phyloP scores from a whole-genome alignment of 2,888 invertebrate genomes.

The Callosobruchus maculatus region DNA sequence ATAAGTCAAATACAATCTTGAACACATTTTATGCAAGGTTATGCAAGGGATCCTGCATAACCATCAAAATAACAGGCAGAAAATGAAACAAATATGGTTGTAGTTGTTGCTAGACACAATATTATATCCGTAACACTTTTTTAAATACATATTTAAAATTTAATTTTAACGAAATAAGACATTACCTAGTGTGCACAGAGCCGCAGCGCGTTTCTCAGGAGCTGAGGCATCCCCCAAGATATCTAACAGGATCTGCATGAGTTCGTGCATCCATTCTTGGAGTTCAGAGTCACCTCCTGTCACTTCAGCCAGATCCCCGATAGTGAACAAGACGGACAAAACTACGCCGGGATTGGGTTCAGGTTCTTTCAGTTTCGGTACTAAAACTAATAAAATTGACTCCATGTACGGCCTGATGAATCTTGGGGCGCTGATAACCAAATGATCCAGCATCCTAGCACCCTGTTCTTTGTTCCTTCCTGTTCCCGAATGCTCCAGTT shows the following conservation, averaged over 20 bases:
- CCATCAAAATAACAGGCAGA: no score
- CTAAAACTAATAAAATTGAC: conserved; percentile 78
- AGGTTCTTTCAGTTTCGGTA: conserved; percentile 87
- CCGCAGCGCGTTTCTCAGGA: conserved; percentile 90
- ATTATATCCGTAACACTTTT: no score
- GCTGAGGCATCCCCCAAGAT: conserved; percentile 96
- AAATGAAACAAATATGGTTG: no score
- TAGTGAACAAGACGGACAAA: conserved; percentile 85
- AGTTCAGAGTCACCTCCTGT: conserved; percentile 82
- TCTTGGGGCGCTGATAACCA: conserved; percentile 90
- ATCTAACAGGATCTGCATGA: conserved; percentile 85
- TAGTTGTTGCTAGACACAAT: no score
- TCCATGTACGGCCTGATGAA: conserved; percentile 95
- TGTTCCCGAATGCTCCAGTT: conserved; percentile 93
- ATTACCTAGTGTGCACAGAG: conserved; percentile 77
- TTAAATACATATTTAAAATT: no score
- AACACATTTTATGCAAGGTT: no score
- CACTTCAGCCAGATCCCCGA: conserved; percentile 94
- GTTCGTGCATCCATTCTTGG: conserved; percentile 84
- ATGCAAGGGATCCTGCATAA: no score
- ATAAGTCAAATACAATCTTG: neutral
- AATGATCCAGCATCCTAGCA: conserved; percentile 90
- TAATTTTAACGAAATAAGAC: no score
- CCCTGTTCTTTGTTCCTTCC: conserved; percentile 97
- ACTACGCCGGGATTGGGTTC: conserved; percentile 93